A percentile compares a stretch with the other conserved stretches of the same genome.
phyloP scores from a whole-genome alignment of 2,888 invertebrate genomes.

The Phaonia tiefii region DNA sequence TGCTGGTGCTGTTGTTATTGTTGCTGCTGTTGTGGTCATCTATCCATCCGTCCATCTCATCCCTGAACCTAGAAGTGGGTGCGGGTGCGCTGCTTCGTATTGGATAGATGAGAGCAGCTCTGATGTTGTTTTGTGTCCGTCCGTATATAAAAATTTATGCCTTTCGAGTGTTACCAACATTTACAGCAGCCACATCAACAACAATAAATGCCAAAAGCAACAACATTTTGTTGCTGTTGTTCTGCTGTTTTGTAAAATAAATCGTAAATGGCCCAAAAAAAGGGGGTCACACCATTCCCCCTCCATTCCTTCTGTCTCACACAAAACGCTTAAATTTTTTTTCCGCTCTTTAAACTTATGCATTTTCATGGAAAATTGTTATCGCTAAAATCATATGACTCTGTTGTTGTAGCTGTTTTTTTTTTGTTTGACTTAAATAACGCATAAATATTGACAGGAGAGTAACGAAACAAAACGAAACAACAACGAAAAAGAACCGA shows the following conservation, averaged over 20 bases:
- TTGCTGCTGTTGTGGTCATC: slow-evolving; percentile 54
- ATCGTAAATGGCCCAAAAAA: slow-evolving; percentile 59
- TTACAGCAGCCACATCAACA: slow-evolving; percentile 61
- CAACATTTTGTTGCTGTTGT: slow-evolving; percentile 35
- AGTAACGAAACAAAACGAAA: background rate
- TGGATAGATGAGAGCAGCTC: background rate
- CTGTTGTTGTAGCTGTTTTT: slow-evolving; percentile 33
- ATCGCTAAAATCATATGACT: slow-evolving; percentile 32
- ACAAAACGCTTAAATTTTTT: slow-evolving; percentile 6
- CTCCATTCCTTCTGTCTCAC: background rate
- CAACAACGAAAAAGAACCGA: background rate
- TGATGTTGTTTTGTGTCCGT: slow-evolving; percentile 1
- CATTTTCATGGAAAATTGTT: slow-evolving; percentile 31
- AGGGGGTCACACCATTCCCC: background rate
- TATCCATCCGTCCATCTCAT: slow-evolving; percentile 31
- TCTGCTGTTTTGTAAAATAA: slow-evolving; percentile 53
- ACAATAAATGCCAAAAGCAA: slow-evolving; percentile 65
- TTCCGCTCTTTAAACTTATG: slow-evolving; percentile 8
- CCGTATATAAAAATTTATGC: slow-evolving; percentile 36
- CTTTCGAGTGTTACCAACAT: slow-evolving; percentile 38
- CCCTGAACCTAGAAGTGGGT: background rate
- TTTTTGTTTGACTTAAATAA: slow-evolving; percentile 45
- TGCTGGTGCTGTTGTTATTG: slow-evolving; percentile 45
- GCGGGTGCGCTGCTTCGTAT: slow-evolving; percentile 25
- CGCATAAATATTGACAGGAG: slow-evolving; percentile 30